Evolutionary conservation across 2,888 invertebrate genomes (phyloP), one percentile per base, ranked within the genome.

Genomic region (Amphimallon solstitiale): DNA sequence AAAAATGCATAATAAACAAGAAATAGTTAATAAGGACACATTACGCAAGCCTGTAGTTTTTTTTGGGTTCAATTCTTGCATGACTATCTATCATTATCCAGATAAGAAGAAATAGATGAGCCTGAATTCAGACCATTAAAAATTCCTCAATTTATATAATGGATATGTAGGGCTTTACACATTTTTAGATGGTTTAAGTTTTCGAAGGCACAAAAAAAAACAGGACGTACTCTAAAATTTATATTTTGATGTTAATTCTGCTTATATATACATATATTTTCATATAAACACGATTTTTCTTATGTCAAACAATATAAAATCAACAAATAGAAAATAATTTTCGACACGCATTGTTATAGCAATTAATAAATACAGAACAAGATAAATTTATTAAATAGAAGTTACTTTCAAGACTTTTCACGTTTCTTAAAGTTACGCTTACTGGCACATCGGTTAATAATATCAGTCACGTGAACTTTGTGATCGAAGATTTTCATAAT

Each of bases 371-470:
- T 21, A 10, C 15, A 51, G 5, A 51, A 21, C 10, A 12, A 2
- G 52, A 54, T 21, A 29, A 38, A 59, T 37, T n/a, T 15, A 52
- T 23, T 37, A 35, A 49, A 62, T 63, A 23, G 23, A 19, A 43
- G 29, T 59, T 23, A 45, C 17, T 17, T 54, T 71, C 80, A 82
- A 19, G 80, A 80, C 71, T 92, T 92, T 69, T 96, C 93, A 74
- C 95, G 92, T 83, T 97, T 97, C 80, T 97, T 94, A 79, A 94
- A 93, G 78, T 94, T 93, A 70, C 97, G 86, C 83, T 97, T 97
- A 79, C 95, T 95, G 72, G 94, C 92, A 84, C 95, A 95, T 73
- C 95, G 90, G 76, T 90, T 91, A 65, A 98, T 89, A 75, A 97
- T 95, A 78, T 97, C 96, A 12, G 91, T 89, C 38, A 97, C 93